Evolutionary conservation across 2,797 vertebrate genomes (phyloP), one percentile per base, ranked within the genome.

Genomic region (Spheniscus humboldti): DNA sequence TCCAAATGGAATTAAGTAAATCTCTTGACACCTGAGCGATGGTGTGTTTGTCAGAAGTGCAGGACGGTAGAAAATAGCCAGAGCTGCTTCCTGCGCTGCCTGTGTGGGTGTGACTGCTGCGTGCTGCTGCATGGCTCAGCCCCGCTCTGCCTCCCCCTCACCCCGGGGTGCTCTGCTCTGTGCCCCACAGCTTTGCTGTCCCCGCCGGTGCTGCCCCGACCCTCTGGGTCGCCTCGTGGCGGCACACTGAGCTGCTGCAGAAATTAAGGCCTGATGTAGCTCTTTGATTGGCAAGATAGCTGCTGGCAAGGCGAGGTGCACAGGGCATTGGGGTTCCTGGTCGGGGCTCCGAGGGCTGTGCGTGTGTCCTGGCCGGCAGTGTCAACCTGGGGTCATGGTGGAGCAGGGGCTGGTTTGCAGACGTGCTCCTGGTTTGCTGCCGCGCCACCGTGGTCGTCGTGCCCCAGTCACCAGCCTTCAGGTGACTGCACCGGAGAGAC

Each of bases 281-380:
- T 22, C 47, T 18, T 43, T 24, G 57, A 27, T 16, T 24, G 77
- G 45, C 59, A 35, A 31, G 50, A 35, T 12, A 45, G 39, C 53
- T 28, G 47, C 67, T 52, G 55, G n/a, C 74, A 62, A 76, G 73
- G 59, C 2, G 4, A 63, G 78, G n/a, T 25, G n/a, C n/a, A n/a
- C n/a, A n/a, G n/a, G n/a, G 30, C 13, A 12, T 14, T 0, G 3
- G 68, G n/a, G 47, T 31, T 79, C 47, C 47, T 12, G 13, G 43
- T n/a, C 0, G 9, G 73, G 28, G 11, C 9, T 60, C 39, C 0
- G 0, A 72, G 47, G 52, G 37, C 48, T 27, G 18, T 35, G 31
- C 0, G 1, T 18, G 39, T 30, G 23, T 56, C 25, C 53, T 25
- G 45, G 9, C 27, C 2, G 1, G 18, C 39, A 35, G 30, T 37